A percentile compares a stretch with the other conserved stretches of the same genome.
These are phyloP conservation scores for Argyrosomus japonicus DNA, from an alignment of 2,113 vertebrate genomes.

Conservation along the genomic window DNA sequence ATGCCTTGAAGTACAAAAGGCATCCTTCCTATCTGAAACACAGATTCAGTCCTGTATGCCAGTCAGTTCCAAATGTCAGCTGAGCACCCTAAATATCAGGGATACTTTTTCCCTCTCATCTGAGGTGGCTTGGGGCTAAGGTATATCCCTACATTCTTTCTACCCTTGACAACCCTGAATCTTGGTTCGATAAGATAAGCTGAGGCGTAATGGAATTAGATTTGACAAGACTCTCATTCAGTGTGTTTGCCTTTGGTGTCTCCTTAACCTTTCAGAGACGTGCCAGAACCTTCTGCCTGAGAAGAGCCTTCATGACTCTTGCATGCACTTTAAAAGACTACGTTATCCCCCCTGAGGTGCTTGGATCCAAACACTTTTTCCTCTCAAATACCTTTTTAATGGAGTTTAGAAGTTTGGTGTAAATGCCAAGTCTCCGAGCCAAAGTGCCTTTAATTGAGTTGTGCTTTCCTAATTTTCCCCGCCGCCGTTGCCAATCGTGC, in stretches of 20 bases:
- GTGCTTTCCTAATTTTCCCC: conserved; percentile 81
- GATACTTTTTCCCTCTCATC: conserved; percentile 66
- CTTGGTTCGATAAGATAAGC: conserved; percentile 81
- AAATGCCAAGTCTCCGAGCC: conserved; percentile 85
- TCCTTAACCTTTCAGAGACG: conserved; percentile 83
- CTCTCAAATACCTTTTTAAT: conserved; percentile 86
- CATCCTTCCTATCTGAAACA: conserved; percentile 52
- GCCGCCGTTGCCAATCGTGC: conserved; percentile 78
- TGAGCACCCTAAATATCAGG: conserved; percentile 79
- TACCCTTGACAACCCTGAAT: conserved; percentile 74
- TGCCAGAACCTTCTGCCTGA: conserved; percentile 70
- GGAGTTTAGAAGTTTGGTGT: conserved; percentile 84
- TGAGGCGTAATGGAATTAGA: conserved; percentile 80
- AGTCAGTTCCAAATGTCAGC: conserved; percentile 76
- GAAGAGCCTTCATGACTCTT: conserved; percentile 74
- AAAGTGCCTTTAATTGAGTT: conserved; percentile 86
- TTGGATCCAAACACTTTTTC: conserved; percentile 76
- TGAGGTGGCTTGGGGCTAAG: conserved; percentile 67
- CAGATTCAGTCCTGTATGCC: conserved; percentile 59
- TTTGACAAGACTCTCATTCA: conserved; percentile 79
- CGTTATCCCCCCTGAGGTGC: conserved; percentile 70
- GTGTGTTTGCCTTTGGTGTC: conserved; percentile 82
- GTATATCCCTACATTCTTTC: conserved; percentile 72
- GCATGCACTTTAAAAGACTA: conserved; percentile 72
- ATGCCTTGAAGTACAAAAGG: conserved; percentile 67